Percentiles rank a stretch among this genome's conserved stretches.
Evolutionary conservation across 53 echinoderm and acorn worm genomes (phyloP).

Genomic region (Astropecten irregularis): DNA sequence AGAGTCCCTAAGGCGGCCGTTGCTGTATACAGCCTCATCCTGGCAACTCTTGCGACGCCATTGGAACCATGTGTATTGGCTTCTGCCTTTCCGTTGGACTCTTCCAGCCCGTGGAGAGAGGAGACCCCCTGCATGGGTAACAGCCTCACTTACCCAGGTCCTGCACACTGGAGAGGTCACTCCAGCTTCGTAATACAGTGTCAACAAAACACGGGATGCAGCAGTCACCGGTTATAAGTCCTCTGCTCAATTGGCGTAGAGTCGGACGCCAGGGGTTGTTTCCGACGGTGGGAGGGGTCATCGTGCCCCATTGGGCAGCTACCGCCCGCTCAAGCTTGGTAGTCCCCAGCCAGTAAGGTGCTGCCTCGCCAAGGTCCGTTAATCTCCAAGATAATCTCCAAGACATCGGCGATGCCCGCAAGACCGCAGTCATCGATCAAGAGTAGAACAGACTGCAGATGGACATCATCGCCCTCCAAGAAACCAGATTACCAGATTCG

Average conservation of each 20-base stretch:
- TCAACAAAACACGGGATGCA: constrained; percentile 59
- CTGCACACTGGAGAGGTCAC: constrained; percentile 71
- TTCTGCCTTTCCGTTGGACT: constrained; percentile 28
- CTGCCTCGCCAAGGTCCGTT: background rate
- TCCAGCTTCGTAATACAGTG: constrained; percentile 33
- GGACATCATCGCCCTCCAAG: no score
- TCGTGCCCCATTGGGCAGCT: constrained; percentile 46
- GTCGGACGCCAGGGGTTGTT: constrained; percentile 29
- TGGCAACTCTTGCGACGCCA: constrained; percentile 53
- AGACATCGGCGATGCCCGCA: no score
- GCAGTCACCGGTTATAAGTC: constrained; percentile 79
- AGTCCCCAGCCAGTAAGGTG: no score
- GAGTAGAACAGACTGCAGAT: background rate
- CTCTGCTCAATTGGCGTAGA: constrained; percentile 42
- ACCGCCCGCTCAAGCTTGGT: background rate
- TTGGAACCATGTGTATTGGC: background rate
- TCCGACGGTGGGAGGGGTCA: constrained; percentile 61
- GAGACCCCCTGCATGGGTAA: constrained; percentile 32
- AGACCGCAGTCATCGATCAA: background rate
- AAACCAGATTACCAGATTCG: background rate
- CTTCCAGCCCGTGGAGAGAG: constrained; percentile 13
- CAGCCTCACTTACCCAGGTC: no score
- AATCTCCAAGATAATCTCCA: background rate
- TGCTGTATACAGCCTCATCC: background rate
- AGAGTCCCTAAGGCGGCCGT: constrained; percentile 34